Evolutionary conservation across 2,113 vertebrate genomes (phyloP), one percentile per base, ranked within the genome.

Genomic region (Cichladusa arquata): DNA sequence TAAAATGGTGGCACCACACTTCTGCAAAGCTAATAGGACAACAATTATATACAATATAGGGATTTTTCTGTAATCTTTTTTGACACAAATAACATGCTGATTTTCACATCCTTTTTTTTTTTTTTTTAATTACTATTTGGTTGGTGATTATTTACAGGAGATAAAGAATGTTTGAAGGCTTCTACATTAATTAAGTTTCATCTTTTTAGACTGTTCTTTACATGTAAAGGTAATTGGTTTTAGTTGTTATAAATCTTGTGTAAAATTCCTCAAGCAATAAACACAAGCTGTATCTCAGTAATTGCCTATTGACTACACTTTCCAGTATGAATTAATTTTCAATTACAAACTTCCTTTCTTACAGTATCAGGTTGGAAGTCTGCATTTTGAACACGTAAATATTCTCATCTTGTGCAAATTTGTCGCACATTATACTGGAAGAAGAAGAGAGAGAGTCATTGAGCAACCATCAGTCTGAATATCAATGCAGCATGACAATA

Each of bases 241-340:
- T 73, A 71, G 81, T 83, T 81, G 80, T 92, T 95, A 95, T 95
- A 97, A 97, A 97, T 97, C 87, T 91, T 81, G 48, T 86, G 67
- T 76, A 91, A 91, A 97, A 95, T 95, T 96, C 83, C 69, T 93
- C 90, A 93, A 93, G 96, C 93, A 97, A 95, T 95, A 95, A 96
- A 96, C 93, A 95, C 57, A 90, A 91, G 92, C 92, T 94, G 64
- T 94, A 97, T 94, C 95, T 96, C 86, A 90, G 96, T 97, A 97
- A 97, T 96, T 97, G 96, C 92, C 96, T 97, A 97, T 95, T 97
- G 97, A 97, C 93, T 96, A 82, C 77, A 81, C 73, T 91, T 95
- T 94, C 80, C 70, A 85, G 56, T 95, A 97, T 94, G 87, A 97
- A 97, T 97, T 97, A 97, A 97, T 97, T 97, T 96, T 96, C 96